Evolutionary conservation across 2,797 vertebrate genomes (phyloP).

Genomic region (Artibeus jamaicensis): DNA sequence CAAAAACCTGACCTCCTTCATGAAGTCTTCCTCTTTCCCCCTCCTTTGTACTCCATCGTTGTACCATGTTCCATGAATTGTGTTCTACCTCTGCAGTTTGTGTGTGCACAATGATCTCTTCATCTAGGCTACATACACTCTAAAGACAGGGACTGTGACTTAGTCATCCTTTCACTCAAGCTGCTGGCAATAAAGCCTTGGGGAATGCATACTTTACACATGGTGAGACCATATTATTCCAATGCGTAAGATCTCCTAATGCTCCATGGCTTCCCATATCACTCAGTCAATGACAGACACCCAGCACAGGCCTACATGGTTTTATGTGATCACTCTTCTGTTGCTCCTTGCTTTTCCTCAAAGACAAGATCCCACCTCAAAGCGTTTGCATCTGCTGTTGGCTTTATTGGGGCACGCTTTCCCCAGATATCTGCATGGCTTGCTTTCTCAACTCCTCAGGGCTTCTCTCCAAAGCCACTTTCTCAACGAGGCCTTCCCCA

Average conservation of each 20-base stretch:
- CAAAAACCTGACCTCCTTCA: background rate
- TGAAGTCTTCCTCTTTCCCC: background rate
- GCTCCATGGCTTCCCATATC: background rate
- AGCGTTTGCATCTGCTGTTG: background rate
- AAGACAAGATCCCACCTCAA: background rate
- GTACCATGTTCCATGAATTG: background rate
- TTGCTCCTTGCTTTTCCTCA: background rate
- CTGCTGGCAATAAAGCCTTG: background rate
- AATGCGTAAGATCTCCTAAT: background rate
- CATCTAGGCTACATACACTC: background rate
- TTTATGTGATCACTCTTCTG: background rate
- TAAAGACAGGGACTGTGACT: background rate
- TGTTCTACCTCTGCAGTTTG: background rate
- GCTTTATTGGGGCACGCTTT: background rate
- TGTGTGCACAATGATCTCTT: background rate
- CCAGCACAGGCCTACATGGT: background rate
- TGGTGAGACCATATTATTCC: background rate
- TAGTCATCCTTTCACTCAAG: background rate
- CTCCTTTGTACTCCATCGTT: background rate
- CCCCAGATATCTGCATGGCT: background rate
- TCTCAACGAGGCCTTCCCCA: background rate
- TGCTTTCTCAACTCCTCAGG: background rate
- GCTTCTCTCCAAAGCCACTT: background rate
- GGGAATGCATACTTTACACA: background rate
- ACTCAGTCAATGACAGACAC: background rate